phyloP scores from a whole-genome alignment of 2,888 invertebrate genomes.

The Digitonthophagus gazella region DNA sequence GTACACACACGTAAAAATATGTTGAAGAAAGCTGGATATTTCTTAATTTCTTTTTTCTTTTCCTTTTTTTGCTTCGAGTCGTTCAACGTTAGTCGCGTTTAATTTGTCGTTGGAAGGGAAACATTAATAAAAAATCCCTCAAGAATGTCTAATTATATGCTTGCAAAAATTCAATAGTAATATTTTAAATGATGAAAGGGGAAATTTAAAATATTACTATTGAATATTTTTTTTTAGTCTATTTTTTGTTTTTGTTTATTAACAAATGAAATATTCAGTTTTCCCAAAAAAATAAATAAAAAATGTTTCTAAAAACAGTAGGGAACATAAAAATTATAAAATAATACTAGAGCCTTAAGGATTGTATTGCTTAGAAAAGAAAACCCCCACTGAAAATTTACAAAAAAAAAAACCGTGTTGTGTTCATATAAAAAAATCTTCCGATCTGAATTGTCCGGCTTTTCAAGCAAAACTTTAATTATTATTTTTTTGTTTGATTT shows the following conservation, averaged over 20 bases:
- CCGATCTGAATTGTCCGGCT: conserved; percentile 3
- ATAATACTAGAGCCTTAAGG: no score
- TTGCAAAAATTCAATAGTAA: conserved; percentile 19
- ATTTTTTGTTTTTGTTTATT: conserved; percentile 20
- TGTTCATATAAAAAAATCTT: conserved; percentile 8
- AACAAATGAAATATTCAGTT: conserved; percentile 5
- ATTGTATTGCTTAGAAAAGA: no score
- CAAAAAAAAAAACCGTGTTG: conserved; percentile 8
- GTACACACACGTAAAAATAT: not conserved
- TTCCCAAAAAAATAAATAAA: not conserved
- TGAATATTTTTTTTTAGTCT: conserved; percentile 19
- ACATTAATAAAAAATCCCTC: conserved; percentile 48
- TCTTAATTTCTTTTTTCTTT: not conserved
- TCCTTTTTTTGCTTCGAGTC: conserved; percentile 15
- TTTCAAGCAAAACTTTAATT: not conserved
- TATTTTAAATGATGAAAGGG: not conserved
- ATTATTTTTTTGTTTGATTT: conserved; percentile 1
- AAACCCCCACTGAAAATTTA: no score
- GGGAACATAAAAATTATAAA: no score
- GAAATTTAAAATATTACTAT: conserved; percentile 7
- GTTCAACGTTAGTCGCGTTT: conserved; percentile 18
- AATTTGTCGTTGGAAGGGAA: conserved; percentile 35
- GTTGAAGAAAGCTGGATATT: conserved; percentile 1
- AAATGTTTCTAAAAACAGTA: no score
- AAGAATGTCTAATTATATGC: conserved; percentile 21